phyloP scores from a whole-genome alignment of 37 sponge, comb jelly and placozoan species.

The Tethya wilhelma region DNA sequence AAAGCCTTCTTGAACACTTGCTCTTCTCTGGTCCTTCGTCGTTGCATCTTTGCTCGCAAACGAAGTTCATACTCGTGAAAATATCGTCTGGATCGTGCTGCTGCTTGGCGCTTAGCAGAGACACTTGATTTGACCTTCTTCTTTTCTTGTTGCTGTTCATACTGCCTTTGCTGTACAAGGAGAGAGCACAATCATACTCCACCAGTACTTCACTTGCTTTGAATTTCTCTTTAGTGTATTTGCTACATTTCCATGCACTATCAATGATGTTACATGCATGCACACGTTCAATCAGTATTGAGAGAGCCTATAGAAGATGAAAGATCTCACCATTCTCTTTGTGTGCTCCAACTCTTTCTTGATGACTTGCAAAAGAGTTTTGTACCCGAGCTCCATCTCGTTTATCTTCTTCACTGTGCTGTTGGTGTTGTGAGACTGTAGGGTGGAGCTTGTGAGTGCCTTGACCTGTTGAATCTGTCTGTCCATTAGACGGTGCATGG shows the following conservation, averaged over 20 bases:
- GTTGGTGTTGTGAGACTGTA: neutral
- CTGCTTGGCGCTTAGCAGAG: conserved; percentile 3
- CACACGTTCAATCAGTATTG: no score
- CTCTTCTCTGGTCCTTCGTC: conserved; percentile 38
- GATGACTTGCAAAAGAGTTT: conserved; percentile 48
- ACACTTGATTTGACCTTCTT: conserved; percentile 16
- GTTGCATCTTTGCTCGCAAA: conserved; percentile 67
- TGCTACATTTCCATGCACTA: no score
- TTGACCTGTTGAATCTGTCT: conserved; percentile 77
- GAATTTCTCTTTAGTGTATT: no score
- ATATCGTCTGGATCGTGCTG: conserved; percentile 62
- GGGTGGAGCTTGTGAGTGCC: conserved; percentile 45
- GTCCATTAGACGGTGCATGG: conserved; percentile 61
- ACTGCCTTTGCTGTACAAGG: conserved; percentile 23
- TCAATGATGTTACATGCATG: no score
- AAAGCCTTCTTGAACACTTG: conserved; percentile 67
- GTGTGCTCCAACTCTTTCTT: conserved; percentile 69
- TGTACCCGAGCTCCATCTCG: conserved; percentile 52
- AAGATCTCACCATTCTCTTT: conserved; percentile 39
- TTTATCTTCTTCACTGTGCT: conserved; percentile 5
- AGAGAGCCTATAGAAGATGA: no score
- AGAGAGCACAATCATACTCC: neutral
- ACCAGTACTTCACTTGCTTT: no score
- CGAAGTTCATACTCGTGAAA: conserved; percentile 72
- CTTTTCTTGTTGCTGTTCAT: conserved; percentile 8